These are phyloP conservation scores for Buathra laborator DNA, from an alignment of 2,888 invertebrate species.

Conservation along the genomic window DNA sequence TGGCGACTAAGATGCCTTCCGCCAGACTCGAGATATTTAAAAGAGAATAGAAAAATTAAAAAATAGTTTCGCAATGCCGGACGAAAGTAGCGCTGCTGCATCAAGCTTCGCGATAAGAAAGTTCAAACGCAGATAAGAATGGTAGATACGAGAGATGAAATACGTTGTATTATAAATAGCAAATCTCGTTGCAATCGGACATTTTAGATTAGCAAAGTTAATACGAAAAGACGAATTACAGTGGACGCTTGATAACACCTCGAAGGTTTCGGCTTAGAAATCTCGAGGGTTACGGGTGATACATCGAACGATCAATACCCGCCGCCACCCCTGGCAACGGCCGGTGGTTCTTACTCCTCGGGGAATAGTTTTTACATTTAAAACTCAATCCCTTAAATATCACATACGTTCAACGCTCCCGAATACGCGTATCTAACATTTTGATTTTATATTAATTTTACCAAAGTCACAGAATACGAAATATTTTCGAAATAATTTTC, in stretches of 20 bases:
- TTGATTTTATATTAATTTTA: not conserved
- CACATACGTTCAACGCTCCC: not conserved
- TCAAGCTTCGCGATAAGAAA: not conserved
- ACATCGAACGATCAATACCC: slow-evolving; percentile 71
- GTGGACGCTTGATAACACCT: not conserved
- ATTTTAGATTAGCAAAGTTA: not conserved
- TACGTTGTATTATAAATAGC: not conserved
- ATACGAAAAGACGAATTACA: not conserved
- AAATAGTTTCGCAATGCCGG: not conserved
- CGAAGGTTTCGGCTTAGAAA: slow-evolving; percentile 63
- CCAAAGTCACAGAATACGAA: not conserved
- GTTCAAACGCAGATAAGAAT: slow-evolving; percentile 17
- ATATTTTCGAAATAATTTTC: not conserved
- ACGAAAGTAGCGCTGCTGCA: not conserved
- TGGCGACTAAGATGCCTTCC: slow-evolving; percentile 1
- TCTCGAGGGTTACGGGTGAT: slow-evolving; percentile 50
- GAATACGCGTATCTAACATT: not conserved
- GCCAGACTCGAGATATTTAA: not conserved
- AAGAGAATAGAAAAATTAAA: slow-evolving; percentile 14
- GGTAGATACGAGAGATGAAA: slow-evolving; percentile 9
- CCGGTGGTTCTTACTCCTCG: slow-evolving; percentile 29
- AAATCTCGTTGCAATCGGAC: not conserved
- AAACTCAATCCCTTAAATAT: not conserved
- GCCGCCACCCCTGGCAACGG: slow-evolving; percentile 65
- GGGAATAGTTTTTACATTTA: slow-evolving; percentile 34